Evolutionary conservation across 2,888 invertebrate genomes (phyloP).

Genomic region (Bembecia ichneumoniformis): DNA sequence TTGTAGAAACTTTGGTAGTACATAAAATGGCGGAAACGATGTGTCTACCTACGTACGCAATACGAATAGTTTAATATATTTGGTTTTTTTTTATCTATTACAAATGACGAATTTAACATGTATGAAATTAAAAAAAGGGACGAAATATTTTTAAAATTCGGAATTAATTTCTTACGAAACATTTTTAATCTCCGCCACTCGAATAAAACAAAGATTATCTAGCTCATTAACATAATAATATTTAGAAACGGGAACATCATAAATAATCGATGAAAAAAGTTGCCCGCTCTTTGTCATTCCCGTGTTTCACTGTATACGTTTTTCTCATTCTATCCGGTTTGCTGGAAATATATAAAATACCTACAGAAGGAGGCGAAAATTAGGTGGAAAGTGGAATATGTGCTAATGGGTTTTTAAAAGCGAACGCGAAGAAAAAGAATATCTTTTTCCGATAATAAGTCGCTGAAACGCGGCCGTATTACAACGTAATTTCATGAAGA

Average conservation of each 20-base stretch:
- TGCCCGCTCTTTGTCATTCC: constrained; percentile 30
- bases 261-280: constrained; percentile 25
- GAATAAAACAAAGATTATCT: too few relatives aligned
- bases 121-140: too few relatives aligned
- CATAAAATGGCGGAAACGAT: constrained; percentile 31
- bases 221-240: too few relatives aligned
- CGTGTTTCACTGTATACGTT: constrained; percentile 6
- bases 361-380: constrained; percentile 7
- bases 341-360: constrained; percentile 1
- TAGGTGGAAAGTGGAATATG: constrained; percentile 8
- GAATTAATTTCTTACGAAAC: too few relatives aligned
- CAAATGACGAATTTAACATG: too few relatives aligned
- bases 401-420: constrained; percentile 18
- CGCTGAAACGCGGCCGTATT: constrained; percentile 3
- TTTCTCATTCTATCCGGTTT: constrained; percentile 4
- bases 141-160: too few relatives aligned
- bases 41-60: constrained; percentile 16
- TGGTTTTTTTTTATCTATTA: too few relatives aligned
- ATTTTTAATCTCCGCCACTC: too few relatives aligned
- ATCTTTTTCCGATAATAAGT: constrained; percentile 6
- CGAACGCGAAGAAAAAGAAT: constrained; percentile 6
- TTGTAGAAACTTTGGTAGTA: constrained; percentile 20
- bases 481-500: constrained; percentile 2
- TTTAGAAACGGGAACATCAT: too few relatives aligned
- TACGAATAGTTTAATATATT: not conserved